Percentiles rank a stretch among this genome's conserved stretches.
Evolutionary conservation across 1,140 invertebrate genomes (phyloP).

Genomic region (Cydia fagiglandana): DNA sequence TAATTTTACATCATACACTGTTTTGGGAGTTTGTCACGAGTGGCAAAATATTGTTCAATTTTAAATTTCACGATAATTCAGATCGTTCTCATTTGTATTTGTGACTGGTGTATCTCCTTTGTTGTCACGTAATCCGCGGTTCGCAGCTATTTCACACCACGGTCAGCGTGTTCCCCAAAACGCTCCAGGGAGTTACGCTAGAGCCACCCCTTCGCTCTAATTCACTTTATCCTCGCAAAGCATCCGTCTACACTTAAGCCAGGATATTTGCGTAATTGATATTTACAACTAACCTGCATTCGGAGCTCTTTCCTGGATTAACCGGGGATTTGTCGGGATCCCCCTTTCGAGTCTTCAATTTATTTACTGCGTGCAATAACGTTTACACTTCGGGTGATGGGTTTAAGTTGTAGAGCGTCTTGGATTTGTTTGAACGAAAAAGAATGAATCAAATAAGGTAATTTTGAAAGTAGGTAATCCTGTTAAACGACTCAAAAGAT

Average conservation of each 20-base stretch:
- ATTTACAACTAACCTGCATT: slow-evolving; percentile 77
- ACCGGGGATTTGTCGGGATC: slow-evolving; percentile 67
- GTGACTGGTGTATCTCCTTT: neutral
- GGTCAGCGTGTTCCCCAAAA: slow-evolving; percentile 17
- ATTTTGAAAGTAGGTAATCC: neutral
- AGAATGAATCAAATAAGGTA: neutral
- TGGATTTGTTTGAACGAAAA: slow-evolving; percentile 9
- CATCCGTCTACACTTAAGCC: slow-evolving; percentile 57
- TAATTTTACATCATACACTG: too few species aligned
- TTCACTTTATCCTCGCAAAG: slow-evolving; percentile 53
- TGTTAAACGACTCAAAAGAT: neutral
- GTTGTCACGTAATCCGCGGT: neutral
- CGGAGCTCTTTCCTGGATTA: slow-evolving; percentile 66
- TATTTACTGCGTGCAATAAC: slow-evolving; percentile 62
- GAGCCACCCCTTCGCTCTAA: slow-evolving; percentile 51
- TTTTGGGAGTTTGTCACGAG: too few species aligned
- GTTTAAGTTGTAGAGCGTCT: slow-evolving; percentile 32
- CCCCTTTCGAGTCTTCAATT: slow-evolving; percentile 64
- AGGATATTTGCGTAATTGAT: slow-evolving; percentile 75
- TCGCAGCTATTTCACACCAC: neutral
- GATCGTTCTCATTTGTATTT: neutral
- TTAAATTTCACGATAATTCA: too few species aligned
- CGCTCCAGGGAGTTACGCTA: slow-evolving; percentile 37
- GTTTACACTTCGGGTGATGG: slow-evolving; percentile 42
- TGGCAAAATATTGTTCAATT: too few species aligned